Evolutionary conservation across 2,797 vertebrate genomes (phyloP).

Genomic region (Platalea minor): DNA sequence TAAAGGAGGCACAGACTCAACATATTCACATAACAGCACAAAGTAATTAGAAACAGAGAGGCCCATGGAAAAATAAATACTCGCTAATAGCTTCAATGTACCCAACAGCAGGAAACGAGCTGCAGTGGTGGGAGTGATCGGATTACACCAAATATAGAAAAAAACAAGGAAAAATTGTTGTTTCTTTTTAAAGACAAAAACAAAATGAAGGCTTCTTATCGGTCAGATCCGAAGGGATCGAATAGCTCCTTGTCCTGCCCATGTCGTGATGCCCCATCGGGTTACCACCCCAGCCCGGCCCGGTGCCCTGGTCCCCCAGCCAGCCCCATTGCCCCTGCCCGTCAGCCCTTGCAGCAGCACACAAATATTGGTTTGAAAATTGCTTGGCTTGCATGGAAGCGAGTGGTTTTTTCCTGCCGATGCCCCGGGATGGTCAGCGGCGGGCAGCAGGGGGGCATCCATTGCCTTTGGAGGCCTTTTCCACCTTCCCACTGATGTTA

Average conservation of each 20-base stretch:
- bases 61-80: slow-evolving; percentile 19
- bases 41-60: neutral
- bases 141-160: neutral
- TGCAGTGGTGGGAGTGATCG: neutral
- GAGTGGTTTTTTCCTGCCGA: neutral
- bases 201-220: fast-evolving
- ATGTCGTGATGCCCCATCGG: fast-evolving
- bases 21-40: neutral
- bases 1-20: neutral
- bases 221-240: neutral
- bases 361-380: neutral
- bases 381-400: fast-evolving
- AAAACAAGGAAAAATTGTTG: neutral
- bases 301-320: fast-evolving
- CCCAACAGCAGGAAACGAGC: slow-evolving; percentile 7
- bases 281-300: fast-evolving
- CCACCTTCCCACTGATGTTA: neutral
- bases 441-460: neutral
- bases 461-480: neutral
- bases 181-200: neutral
- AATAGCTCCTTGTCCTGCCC: too few species aligned
- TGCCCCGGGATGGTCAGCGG: too few species aligned
- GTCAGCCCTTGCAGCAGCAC: neutral
- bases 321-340: neutral
- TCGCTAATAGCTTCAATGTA: neutral